Evolutionary conservation across 2,888 invertebrate species (phyloP), one percentile per base, ranked within the genome.

Genomic region (Pachliopta kotzebuea): DNA sequence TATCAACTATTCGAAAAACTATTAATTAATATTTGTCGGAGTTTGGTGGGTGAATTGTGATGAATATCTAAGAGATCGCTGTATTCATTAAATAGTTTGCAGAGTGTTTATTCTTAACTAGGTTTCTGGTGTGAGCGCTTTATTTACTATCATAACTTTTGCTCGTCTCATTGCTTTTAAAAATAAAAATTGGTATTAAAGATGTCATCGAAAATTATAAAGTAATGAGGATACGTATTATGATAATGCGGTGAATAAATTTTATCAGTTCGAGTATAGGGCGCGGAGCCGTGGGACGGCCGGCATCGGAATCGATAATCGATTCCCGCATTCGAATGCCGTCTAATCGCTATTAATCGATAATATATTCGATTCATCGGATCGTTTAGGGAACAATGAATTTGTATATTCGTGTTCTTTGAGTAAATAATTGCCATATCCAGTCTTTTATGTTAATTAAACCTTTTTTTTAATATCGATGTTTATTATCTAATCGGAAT

Each of bases 231-330:
- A 45, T 21, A 20, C 53, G 20, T 63, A 59, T 59, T 59, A 63
- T 63, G 59, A 59, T 63, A 63, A 55, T 63, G 45, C 29, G 29
- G 45, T n/a, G 23, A 63, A 63, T 55, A 59, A 59, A 63, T 49
- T 45, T 54, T 54, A 59, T 55, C 59, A 49, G 18, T 59, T 45
- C 63, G 45, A 58, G 54, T 54, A 54, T 49, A 20, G 57, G 37
- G 17, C 42, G 9, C 9, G 8, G 29, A 23, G 8, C 26, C 63
- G 63, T 50, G 59, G 55, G 59, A 58, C 53, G 54, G 42, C 31
- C 52, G 56, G 20, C 45, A 37, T 59, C 59, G 31, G 49, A 45
- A 55, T 59, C 59, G 31, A 21, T 63, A 55, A 63, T 63, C 63
- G 63, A 63, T 63, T 63, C 54, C 58, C 31, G 58, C 29, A 29